These are phyloP conservation scores for Penaeus indicus DNA, from an alignment of 1,140 invertebrate genomes.

Conservation along the genomic window DNA sequence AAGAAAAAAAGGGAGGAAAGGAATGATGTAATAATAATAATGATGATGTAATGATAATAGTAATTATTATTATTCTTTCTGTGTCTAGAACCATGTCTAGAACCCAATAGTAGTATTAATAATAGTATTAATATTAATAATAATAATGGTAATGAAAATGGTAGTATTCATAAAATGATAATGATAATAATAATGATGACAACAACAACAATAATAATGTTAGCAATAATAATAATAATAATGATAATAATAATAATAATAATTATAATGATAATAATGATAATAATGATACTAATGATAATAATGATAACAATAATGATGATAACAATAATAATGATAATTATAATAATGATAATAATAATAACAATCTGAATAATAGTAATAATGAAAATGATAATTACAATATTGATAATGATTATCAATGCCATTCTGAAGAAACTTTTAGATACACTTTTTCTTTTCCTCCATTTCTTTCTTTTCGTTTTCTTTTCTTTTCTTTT, in stretches of 20 bases:
- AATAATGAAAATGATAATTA: not conserved
- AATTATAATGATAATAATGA: conserved; percentile 6
- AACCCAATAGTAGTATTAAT: conserved; percentile 14
- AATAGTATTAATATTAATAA: too few species aligned
- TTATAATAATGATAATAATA: too few species aligned
- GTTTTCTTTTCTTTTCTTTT: too few species aligned
- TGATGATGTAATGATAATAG: conserved; percentile 7
- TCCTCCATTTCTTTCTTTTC: too few species aligned
- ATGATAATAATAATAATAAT: conserved; percentile 14
- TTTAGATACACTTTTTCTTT: too few species aligned
- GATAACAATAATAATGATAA: conserved; percentile 13
- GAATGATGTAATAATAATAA: too few species aligned
- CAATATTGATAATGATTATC: not conserved
- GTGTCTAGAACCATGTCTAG: not conserved
- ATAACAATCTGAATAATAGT: too few species aligned
- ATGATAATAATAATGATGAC: conserved; percentile 13
- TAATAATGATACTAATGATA: too few species aligned
- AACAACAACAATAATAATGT: conserved; percentile 7
- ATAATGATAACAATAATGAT: conserved; percentile 2
- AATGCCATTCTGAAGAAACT: not conserved
- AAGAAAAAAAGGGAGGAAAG: too few species aligned
- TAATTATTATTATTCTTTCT: not conserved
- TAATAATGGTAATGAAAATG: conserved; percentile 8
- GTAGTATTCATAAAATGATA: not conserved
- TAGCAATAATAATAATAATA: conserved; percentile 13